Base-by-base conservation (phyloP, 2,113 vertebrate genomes). In the Glaucomys volans region DNA sequence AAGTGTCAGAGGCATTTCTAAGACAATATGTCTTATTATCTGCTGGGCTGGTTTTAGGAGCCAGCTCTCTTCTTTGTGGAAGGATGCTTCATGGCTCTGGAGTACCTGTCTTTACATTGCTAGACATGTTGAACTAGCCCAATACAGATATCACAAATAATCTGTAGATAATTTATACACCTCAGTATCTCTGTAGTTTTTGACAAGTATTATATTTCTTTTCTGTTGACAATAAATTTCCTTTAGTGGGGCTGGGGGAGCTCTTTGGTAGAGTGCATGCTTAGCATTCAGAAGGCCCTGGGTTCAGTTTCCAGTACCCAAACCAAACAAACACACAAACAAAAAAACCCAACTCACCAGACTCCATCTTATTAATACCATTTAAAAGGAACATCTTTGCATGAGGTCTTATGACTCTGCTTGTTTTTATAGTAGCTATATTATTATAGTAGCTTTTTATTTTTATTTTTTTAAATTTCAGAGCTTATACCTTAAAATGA, bases 141-240 rank as follows among this genome's bases (percentile, higher is more conserved):
- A 32, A 20, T 42, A 59, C 40, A 81, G 24, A 26, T 67, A 54
- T 88, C 66, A 32, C 64, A 42, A 32, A 16, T 75, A 87, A 54
- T 90, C 14, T 77, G 3, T 74, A 50, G 62, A 59, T 77, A 52
- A 62, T 40, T 26, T 85, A 47, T 26, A 85, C 30, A 62, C 35
- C 59, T 66, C 35, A 79, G 59, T 24, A 42, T 4, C 12, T 62
- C 20, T 26, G n/a, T 8, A 32, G 66, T 24, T 85, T 97, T 94
- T 47, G 59, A 37, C 75, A 97, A 84, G 18, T 42, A 72, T 69
- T 30, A 35, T 24, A 9, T 74, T 92, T 94, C 54, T 93, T 95
- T 83, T 9, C 9, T 35, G 1, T 40, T 86, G 62, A 75, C 10
- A 32, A 2, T 82, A 87, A 50, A 44, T 82, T 30, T 24, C 35